Conservation (phyloP, 2,888 invertebrate genomes). For the Disparrhopalites patrizii region DNA sequence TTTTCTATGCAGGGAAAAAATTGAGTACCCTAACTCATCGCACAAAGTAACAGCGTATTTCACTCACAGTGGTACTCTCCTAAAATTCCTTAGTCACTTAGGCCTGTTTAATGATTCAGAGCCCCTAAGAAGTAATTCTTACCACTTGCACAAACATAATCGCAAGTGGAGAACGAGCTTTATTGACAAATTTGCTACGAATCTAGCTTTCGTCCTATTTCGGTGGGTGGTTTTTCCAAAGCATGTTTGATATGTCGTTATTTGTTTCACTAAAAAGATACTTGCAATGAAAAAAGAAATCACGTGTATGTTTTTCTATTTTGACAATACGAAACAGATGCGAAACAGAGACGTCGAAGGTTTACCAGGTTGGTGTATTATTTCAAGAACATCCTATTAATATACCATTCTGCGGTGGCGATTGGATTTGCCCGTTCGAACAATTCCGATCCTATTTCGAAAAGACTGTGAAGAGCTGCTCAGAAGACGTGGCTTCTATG, state of each 20-base stretch:
- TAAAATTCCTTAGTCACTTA: constrained; percentile 70
- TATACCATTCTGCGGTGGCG: constrained; percentile 35
- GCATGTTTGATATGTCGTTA: not conserved
- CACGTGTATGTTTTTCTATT: too few species aligned
- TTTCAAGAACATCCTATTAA: constrained; percentile 41
- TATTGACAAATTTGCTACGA: constrained; percentile 75
- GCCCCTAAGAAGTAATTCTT: constrained; percentile 59
- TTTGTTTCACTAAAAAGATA: not conserved
- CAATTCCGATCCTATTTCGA: constrained; percentile 32
- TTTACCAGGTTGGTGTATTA: constrained; percentile 34
- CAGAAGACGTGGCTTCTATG: constrained; percentile 33
- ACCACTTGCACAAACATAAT: constrained; percentile 51
- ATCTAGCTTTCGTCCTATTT: constrained; percentile 70
- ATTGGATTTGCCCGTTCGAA: constrained; percentile 35
- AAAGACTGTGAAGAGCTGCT: constrained; percentile 33
- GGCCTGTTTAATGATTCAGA: constrained; percentile 66
- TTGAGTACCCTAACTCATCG: not conserved
- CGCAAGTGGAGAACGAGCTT: constrained; percentile 60
- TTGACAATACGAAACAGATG: too few species aligned
- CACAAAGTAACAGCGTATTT: constrained; percentile 57
- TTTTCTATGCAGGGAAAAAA: not conserved
- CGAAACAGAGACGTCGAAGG: constrained; percentile 1
- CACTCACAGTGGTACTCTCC: constrained; percentile 75
- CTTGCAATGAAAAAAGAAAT: not conserved
- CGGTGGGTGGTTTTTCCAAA: constrained; percentile 57